Conservation (phyloP, 2,888 invertebrate species). For the Venusia cambrica region DNA sequence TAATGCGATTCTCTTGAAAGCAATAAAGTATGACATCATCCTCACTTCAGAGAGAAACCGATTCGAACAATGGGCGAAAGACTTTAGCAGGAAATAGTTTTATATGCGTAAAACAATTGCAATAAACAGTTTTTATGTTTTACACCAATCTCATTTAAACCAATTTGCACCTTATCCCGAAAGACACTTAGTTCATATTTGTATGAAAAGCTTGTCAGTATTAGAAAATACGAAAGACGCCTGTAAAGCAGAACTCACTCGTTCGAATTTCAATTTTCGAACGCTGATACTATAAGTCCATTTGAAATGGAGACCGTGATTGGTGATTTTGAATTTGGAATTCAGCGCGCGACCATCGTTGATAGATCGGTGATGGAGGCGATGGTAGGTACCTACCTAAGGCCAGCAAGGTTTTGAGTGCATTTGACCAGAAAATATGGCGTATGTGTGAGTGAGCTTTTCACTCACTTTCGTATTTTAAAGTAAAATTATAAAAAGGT, state of each 20-base stretch:
- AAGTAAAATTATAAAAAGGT: slow-evolving; percentile 33
- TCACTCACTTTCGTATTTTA: slow-evolving; percentile 33
- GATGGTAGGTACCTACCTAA: too few species aligned
- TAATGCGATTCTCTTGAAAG: slow-evolving; percentile 45
- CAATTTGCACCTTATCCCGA: slow-evolving; percentile 32
- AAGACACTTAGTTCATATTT: slow-evolving; percentile 30
- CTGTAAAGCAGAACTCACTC: slow-evolving; percentile 58
- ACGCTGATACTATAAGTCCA: slow-evolving; percentile 51
- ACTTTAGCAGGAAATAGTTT: slow-evolving; percentile 74
- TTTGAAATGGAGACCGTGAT: slow-evolving; percentile 58
- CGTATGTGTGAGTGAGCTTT: slow-evolving; percentile 56
- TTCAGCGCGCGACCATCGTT: slow-evolving; percentile 66
- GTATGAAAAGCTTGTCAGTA: slow-evolving; percentile 15
- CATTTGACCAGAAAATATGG: slow-evolving; percentile 75
- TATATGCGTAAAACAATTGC: slow-evolving; percentile 70
- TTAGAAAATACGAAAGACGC: slow-evolving; percentile 42
- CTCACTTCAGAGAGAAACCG: slow-evolving; percentile 55
- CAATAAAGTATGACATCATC: slow-evolving; percentile 59
- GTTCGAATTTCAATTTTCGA: slow-evolving; percentile 64
- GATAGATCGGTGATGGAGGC: slow-evolving; percentile 67
- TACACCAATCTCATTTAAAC: slow-evolving; percentile 22
- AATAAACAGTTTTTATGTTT: slow-evolving; percentile 53
- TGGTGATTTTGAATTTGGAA: slow-evolving; percentile 72
- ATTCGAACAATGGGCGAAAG: slow-evolving; percentile 59
- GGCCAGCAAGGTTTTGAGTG: slow-evolving; percentile 40